Evolutionary conservation across 2,797 vertebrate genomes (phyloP), one percentile per base, ranked within the genome.

Genomic region (Nyctalus aviator): DNA sequence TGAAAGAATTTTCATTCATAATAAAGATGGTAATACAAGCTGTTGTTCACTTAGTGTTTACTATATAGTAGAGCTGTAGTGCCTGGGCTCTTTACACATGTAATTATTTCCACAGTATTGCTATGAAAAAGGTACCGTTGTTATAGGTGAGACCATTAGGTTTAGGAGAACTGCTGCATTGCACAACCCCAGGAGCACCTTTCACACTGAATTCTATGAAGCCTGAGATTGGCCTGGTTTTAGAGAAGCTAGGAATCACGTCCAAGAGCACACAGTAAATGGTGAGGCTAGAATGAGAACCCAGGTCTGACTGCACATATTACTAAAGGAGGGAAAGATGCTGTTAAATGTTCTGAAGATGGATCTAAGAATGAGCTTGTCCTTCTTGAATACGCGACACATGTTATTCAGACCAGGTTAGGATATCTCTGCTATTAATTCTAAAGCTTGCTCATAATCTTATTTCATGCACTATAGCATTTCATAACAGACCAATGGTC

Each of bases 401-500:
- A n/a, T 93, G 93, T 87, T 91, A 48, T 94, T 94, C 83, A 82
- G 88, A 79, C 77, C 69, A 96, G 91, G 84, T 84, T 75, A 91
- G 75, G 53, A 32, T 77, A 87, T 53, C 77, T 91, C 53, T 78
- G 75, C 62, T 91, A 37, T 53, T 95, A 85, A 94, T 92, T 96
- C 84, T 85, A 76, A 79, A 92, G 71, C 75, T 86, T 94, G 86
- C 35, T 93, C 94, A 94, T 94, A 93, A 94, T 95, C 89, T 85
- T 92, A 91, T 94, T 96, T 94, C 92, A 97, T 84, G 81, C 75
- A 88, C 79, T 37, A 92, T 35, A 53, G 90, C 88, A 59, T 94
- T 96, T 94, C 77, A 30, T 89, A 95, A 95, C 73, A 96, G 94
- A 90, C 84, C 55, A 86, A 18, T 91, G 93, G 94, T 96, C 94